Conservation (phyloP, 2,113 vertebrate species). For the Centrocercus urophasianus region DNA sequence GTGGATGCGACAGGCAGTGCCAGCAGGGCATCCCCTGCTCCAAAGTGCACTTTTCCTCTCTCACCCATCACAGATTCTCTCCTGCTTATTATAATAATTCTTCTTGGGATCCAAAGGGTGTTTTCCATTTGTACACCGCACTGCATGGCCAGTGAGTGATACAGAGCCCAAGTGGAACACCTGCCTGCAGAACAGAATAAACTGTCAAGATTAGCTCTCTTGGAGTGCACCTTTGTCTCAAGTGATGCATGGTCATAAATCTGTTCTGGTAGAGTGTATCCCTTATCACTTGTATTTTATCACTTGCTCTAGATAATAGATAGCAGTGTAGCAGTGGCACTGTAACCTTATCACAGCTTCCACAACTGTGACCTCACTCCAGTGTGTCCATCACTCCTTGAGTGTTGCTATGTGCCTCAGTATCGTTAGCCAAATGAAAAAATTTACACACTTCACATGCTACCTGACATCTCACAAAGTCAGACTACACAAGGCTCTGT, state of each 20-base stretch:
- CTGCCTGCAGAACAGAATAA: too few species aligned
- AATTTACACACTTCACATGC: background rate
- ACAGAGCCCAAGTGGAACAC: too few species aligned
- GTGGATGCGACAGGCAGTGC: too few species aligned
- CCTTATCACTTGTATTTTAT: slow-evolving; percentile 16
- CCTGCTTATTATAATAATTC: too few species aligned
- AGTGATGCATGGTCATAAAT: background rate
- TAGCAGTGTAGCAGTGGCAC: background rate
- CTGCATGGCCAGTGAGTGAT: too few species aligned
- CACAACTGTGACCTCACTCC: background rate
- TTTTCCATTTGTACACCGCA: too few species aligned
- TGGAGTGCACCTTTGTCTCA: too few species aligned
- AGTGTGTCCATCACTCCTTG: background rate
- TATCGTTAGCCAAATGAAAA: background rate
- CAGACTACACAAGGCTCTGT: background rate
- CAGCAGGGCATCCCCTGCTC: too few species aligned
- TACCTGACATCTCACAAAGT: background rate
- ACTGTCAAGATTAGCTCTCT: too few species aligned
- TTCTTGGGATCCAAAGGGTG: too few species aligned
- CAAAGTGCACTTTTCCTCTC: too few species aligned
- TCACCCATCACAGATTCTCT: too few species aligned
- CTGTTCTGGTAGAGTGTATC: background rate
- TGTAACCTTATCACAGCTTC: background rate
- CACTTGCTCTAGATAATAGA: slow-evolving; percentile 47
- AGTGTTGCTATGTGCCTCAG: background rate